These are phyloP conservation scores for Orbicella faveolata DNA, from an alignment of 64 coral and sea anemone genomes.

Conservation along the genomic window DNA sequence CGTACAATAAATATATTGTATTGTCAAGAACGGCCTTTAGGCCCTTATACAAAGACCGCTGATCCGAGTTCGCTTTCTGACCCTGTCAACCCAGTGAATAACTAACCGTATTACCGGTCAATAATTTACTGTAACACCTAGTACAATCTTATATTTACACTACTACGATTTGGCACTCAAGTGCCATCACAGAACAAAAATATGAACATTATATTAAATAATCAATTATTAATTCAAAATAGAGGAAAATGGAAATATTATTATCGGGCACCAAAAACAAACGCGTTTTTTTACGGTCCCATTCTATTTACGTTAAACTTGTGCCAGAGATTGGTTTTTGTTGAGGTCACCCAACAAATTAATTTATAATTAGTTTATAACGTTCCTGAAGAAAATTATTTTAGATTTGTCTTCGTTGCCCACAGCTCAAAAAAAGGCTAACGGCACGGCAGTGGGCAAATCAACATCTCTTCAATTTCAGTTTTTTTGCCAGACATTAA, in stretches of 20 bases:
- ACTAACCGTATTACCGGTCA: conserved; percentile 16
- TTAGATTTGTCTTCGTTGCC: no score
- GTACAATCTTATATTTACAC: conserved; percentile 23
- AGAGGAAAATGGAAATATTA: conserved; percentile 18
- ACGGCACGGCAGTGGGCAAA: no score
- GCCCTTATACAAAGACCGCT: not conserved
- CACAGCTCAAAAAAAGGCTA: no score
- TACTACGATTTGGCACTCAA: not conserved
- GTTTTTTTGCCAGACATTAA: not conserved
- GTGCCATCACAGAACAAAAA: conserved; percentile 20
- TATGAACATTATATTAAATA: conserved; percentile 27
- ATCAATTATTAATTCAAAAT: conserved; percentile 36
- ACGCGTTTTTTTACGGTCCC: not conserved
- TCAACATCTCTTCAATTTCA: not conserved
- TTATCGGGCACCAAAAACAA: not conserved
- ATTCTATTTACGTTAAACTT: not conserved
- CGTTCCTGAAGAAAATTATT: not conserved
- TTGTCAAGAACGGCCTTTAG: not conserved
- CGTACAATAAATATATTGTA: conserved; percentile 22
- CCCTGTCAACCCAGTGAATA: conserved; percentile 31
- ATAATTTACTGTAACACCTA: conserved; percentile 12
- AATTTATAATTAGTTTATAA: not conserved
- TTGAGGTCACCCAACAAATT: not conserved
- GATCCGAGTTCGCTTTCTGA: conserved; percentile 11
- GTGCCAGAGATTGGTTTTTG: not conserved